Base-by-base conservation (phyloP, 2,797 vertebrate species). In the Pangasius sanitwongsei region DNA sequence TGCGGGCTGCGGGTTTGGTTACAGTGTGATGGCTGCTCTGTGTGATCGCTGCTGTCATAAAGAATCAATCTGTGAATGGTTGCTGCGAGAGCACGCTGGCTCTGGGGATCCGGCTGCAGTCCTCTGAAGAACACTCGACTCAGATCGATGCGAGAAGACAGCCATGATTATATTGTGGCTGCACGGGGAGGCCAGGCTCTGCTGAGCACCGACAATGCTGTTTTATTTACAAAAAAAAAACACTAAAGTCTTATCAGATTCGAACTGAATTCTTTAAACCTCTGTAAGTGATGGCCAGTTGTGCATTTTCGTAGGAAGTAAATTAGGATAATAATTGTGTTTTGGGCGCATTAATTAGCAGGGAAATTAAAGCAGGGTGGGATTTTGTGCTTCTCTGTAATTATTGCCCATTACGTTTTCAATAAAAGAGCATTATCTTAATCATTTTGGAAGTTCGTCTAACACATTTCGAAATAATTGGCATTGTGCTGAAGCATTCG, bases 141-240 rank as follows among this genome's bases (percentile, higher is more conserved):
- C 61, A 50, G 75, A 91, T 91, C 88, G 81, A 90, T 91, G 85
- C 84, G 69, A 87, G 84, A 77, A 87, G 83, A 88, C 86, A 86
- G 78, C 55, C 41, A 41, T 88, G 89, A 91, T 92, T 91, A 87
- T 74, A 87, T 61, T 61, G 80, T 70, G 75, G 80, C 78, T 84
- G 89, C 41, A 48, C 63, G 18, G 57, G 74, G 82, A 85, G 82
- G 55, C 82, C 31, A 11, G 41, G 74, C 67, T 88, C 86, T 61
- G 57, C 44, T 8, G 25, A 61, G 37, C 55, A 80, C 50, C 86
- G 82, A 82, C 67, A 25, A 0, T 31, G 15, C 41, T 25, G 44
- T 34, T 55, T 70, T 41, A 82, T 61, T 59, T n/a, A 16, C 50
- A 77, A 77, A 7, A 44, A 16, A 61, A 61, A 28, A 34, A 23